Percentiles rank a stretch among this genome's conserved stretches.
These are phyloP conservation scores for Notothenia rossii DNA, from an alignment of 2,113 vertebrate species.

Conservation along the genomic window DNA sequence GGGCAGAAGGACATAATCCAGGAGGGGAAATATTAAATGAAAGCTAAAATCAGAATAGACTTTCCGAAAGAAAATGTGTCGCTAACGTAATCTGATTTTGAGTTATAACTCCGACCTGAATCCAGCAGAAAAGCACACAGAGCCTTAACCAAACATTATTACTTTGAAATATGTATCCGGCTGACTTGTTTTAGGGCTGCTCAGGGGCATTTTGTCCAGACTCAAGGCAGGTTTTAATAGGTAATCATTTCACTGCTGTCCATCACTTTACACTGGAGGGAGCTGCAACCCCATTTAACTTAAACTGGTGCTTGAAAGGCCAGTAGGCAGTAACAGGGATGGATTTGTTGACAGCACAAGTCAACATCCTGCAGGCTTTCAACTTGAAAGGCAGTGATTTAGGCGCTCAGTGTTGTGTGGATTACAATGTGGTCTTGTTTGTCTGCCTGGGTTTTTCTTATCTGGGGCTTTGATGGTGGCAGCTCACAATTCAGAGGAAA, in stretches of 20 bases:
- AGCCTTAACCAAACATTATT: background rate
- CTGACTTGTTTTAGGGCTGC: conserved; percentile 8
- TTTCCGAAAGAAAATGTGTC: background rate
- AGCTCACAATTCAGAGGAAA: conserved; percentile 27
- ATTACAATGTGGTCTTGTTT: conserved; percentile 16
- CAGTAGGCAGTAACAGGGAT: conserved; percentile 16
- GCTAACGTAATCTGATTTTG: background rate
- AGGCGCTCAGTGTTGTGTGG: conserved; percentile 19
- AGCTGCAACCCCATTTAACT: conserved; percentile 60
- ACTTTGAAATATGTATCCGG: conserved; percentile 6
- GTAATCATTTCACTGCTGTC: conserved; percentile 48
- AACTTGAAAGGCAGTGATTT: conserved; percentile 54
- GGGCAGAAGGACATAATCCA: conserved; percentile 16
- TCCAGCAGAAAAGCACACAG: background rate
- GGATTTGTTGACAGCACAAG: conserved; percentile 31
- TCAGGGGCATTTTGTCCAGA: conserved; percentile 1
- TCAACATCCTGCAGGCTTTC: conserved; percentile 47
- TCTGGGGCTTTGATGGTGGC: conserved; percentile 31
- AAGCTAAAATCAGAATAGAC: background rate
- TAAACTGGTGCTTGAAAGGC: conserved; percentile 16
- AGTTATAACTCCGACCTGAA: background rate
- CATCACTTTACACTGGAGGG: conserved; percentile 67
- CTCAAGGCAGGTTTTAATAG: conserved; percentile 42
- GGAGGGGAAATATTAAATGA: conserved; percentile 26
- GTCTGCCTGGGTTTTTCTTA: conserved; percentile 29